Conservation (phyloP, 2,888 invertebrate species). For the Andrena flavipes region DNA sequence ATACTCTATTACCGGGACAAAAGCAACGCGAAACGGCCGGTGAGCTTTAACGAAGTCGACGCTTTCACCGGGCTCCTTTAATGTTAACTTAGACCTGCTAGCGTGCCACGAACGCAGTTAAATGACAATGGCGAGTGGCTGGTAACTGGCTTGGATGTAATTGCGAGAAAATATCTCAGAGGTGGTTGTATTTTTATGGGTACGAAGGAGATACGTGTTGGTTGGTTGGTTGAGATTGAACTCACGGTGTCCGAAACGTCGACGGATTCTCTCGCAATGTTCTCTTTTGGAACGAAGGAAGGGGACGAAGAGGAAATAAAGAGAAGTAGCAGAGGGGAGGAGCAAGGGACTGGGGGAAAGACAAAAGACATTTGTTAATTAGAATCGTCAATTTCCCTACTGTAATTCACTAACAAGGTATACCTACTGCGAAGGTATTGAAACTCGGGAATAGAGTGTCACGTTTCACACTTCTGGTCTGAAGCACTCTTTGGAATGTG, state of each 20-base stretch:
- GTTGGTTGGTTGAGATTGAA: not conserved
- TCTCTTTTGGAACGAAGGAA: too few relatives aligned
- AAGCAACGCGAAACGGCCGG: constrained; percentile 66
- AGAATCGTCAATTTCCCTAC: too few relatives aligned
- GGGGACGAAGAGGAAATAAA: too few relatives aligned
- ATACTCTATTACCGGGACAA: constrained; percentile 76
- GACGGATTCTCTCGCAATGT: too few relatives aligned
- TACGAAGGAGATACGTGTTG: not conserved
- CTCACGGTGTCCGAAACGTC: not conserved
- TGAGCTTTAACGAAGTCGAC: constrained; percentile 69
- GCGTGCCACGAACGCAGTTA: constrained; percentile 31
- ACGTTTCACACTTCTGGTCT: too few relatives aligned
- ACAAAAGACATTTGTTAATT: too few relatives aligned
- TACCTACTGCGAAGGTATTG: too few relatives aligned
- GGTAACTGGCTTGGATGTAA: constrained; percentile 58
- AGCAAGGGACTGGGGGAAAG: too few relatives aligned
- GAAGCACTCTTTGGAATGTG: too few relatives aligned
- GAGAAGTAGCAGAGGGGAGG: too few relatives aligned
- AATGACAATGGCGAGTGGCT: constrained; percentile 54
- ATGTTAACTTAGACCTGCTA: constrained; percentile 57
- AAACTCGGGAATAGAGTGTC: too few relatives aligned
- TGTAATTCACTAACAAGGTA: too few relatives aligned
- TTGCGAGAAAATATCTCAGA: constrained; percentile 59
- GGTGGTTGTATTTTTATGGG: constrained; percentile 17
- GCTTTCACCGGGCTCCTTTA: constrained; percentile 60